Evolutionary conservation across 64 coral and sea anemone species (phyloP).

Genomic region (Dendronephthya gigantea): DNA sequence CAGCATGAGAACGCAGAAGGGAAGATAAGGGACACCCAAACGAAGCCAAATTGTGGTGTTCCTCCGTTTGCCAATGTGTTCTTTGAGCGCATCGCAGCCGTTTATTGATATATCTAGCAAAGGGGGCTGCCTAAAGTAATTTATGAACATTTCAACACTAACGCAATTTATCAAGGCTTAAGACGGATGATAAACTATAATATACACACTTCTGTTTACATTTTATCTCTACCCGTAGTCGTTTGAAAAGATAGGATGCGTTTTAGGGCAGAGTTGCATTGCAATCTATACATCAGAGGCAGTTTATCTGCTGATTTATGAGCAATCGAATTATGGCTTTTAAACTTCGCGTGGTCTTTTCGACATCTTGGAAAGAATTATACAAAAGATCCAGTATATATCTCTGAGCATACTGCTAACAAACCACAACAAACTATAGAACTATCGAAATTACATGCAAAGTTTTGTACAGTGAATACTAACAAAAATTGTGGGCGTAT

Average conservation of each 20-base stretch:
- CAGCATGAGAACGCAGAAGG: background rate
- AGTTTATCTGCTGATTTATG: background rate
- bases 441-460: background rate
- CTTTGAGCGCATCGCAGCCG: background rate
- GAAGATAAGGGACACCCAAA: background rate
- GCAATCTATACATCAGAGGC: background rate
- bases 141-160: background rate
- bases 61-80: background rate
- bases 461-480: background rate
- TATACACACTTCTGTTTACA: background rate
- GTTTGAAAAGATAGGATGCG: background rate
- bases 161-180: background rate
- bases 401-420: background rate
- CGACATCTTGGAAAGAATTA: background rate
- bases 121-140: background rate
- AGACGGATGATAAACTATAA: background rate
- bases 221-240: background rate
- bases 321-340: background rate
- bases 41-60: background rate
- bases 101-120: background rate
- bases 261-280: background rate
- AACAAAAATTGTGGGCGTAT: background rate
- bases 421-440: background rate
- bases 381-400: background rate
- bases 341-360: background rate